These are phyloP conservation scores for Mamestra configurata DNA, from an alignment of 1,140 invertebrate genomes.

Conservation along the genomic window DNA sequence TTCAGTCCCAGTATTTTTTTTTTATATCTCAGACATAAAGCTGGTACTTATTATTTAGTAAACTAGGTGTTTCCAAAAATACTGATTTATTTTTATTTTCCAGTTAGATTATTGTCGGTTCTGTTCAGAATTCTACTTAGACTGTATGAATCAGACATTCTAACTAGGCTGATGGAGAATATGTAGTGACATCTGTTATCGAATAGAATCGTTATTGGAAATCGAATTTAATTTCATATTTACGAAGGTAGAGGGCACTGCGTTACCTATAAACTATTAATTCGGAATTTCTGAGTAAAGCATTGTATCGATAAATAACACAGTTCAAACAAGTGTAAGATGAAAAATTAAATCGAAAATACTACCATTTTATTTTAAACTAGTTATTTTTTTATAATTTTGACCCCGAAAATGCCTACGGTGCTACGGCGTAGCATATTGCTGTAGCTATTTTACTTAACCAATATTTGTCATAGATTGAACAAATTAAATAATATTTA, in stretches of 20 bases:
- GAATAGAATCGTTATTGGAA: conserved; percentile 54
- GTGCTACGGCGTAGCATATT: conserved; percentile 44
- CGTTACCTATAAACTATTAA: too few relatives aligned
- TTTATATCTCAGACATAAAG: too few relatives aligned
- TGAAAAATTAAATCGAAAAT: neutral
- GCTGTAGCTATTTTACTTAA: neutral
- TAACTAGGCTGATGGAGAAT: conserved; percentile 41
- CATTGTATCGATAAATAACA: too few relatives aligned
- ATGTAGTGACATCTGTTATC: conserved; percentile 63
- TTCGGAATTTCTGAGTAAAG: too few relatives aligned
- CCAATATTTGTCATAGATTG: neutral
- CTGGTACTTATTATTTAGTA: too few relatives aligned
- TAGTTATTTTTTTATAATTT: too few relatives aligned
- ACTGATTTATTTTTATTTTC: too few relatives aligned
- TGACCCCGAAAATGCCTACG: neutral
- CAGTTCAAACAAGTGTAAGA: too few relatives aligned
- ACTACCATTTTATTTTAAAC: neutral
- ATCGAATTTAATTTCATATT: conserved; percentile 27
- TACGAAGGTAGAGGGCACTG: conserved; percentile 49
- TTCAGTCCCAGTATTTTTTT: too few relatives aligned
- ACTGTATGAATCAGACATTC: neutral
- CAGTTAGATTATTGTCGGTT: too few relatives aligned
- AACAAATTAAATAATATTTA: neutral
- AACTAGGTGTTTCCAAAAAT: too few relatives aligned
- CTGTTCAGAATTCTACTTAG: too few relatives aligned